Conservation (phyloP, 2,113 vertebrate genomes). For the Gambusia affinis region DNA sequence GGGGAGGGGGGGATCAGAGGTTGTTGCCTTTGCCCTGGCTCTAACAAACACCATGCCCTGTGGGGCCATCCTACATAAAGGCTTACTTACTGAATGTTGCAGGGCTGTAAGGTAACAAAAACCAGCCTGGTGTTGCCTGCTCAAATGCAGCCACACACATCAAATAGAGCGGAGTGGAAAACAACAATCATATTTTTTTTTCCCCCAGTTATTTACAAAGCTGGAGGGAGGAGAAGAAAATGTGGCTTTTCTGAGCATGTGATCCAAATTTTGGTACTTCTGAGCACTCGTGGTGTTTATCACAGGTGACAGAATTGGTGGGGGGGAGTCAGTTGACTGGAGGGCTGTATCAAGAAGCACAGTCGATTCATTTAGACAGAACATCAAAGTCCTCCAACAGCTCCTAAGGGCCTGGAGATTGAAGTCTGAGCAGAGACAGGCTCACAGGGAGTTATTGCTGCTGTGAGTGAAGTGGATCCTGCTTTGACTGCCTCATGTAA, state of each 20-base stretch:
- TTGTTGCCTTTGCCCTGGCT: conserved; percentile 63
- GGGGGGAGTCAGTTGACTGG: conserved; percentile 51
- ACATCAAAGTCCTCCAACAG: conserved; percentile 78
- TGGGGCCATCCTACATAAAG: conserved; percentile 64
- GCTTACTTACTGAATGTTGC: conserved; percentile 61
- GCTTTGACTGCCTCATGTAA: conserved; percentile 62
- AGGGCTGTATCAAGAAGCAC: conserved; percentile 70
- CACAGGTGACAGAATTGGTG: conserved; percentile 66
- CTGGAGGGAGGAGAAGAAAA: conserved; percentile 20
- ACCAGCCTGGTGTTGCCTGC: conserved; percentile 39
- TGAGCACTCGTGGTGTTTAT: conserved; percentile 58
- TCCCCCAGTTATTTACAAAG: conserved; percentile 52
- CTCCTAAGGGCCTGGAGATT: conserved; percentile 72
- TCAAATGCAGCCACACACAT: conserved; percentile 55
- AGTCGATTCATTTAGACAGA: conserved; percentile 76
- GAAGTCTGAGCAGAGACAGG: conserved; percentile 70
- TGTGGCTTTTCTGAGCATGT: conserved; percentile 31
- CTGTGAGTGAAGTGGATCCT: conserved; percentile 64
- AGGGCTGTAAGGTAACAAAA: conserved; percentile 64
- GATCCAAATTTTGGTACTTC: conserved; percentile 45
- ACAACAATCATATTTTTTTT: conserved; percentile 46
- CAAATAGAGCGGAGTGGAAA: conserved; percentile 49
- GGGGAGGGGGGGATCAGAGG: conserved; percentile 24
- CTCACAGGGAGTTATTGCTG: conserved; percentile 65
- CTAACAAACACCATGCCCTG: conserved; percentile 62